A percentile compares a stretch with the other conserved stretches of the same genome.
phyloP scores from a whole-genome alignment of 2,888 invertebrate species.

The Auanema freiburgensis region DNA sequence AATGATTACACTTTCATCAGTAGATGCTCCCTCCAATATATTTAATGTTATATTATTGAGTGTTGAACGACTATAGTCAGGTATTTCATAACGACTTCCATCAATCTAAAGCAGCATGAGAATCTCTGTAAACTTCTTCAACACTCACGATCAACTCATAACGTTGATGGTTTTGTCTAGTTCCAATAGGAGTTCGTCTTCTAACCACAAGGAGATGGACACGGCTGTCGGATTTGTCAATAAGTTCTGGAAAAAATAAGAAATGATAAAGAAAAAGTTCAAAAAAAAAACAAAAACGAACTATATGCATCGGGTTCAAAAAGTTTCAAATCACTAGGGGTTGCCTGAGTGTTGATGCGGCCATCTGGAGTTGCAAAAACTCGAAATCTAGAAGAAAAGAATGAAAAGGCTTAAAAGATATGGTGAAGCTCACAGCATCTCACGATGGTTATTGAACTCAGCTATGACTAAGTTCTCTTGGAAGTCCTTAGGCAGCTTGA shows the following conservation, averaged over 20 bases:
- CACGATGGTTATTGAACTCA: slow-evolving; percentile 42
- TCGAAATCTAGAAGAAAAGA: slow-evolving; percentile 27
- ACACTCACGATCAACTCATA: slow-evolving; percentile 36
- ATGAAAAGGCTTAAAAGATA: not conserved
- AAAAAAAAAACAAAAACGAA: slow-evolving; percentile 6
- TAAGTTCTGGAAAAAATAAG: slow-evolving; percentile 16
- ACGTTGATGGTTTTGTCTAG: slow-evolving; percentile 32
- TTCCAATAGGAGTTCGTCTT: slow-evolving; percentile 40
- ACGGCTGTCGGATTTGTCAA: slow-evolving; percentile 32
- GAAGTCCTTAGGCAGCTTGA: slow-evolving; percentile 29
- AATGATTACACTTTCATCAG: slow-evolving; percentile 28
- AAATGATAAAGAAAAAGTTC: not conserved
- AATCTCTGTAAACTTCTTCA: not conserved
- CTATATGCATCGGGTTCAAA: slow-evolving; percentile 20
- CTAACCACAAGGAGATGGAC: slow-evolving; percentile 34
- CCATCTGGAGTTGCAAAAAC: slow-evolving; percentile 32
- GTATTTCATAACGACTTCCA: slow-evolving; percentile 31
- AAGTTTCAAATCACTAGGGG: slow-evolving; percentile 26
- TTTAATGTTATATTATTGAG: slow-evolving; percentile 36
- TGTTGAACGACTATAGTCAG: slow-evolving; percentile 32
- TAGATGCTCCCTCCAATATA: slow-evolving; percentile 25
- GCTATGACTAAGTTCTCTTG: slow-evolving; percentile 25
- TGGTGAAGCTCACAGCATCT: slow-evolving; percentile 26
- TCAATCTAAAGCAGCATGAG: slow-evolving; percentile 31
- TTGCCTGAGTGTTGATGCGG: slow-evolving; percentile 27